These are phyloP conservation scores for Chrysolina oricalcia DNA, from an alignment of 2,888 invertebrate species.

Conservation along the genomic window DNA sequence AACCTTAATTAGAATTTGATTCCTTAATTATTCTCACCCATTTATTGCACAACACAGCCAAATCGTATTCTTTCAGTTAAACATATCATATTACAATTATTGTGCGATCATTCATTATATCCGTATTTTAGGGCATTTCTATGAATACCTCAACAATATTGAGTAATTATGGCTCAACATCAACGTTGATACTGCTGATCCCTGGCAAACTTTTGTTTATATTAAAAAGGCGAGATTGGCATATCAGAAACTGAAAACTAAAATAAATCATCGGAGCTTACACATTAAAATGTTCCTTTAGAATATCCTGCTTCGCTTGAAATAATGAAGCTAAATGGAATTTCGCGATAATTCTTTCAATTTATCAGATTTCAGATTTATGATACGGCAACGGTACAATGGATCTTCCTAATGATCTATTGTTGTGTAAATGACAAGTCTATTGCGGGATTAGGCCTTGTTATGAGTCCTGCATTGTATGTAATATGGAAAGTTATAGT, in stretches of 20 bases:
- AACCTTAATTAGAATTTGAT: too few species aligned
- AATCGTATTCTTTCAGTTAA: too few species aligned
- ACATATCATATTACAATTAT: too few species aligned
- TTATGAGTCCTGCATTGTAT: not conserved
- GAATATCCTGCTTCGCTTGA: not conserved
- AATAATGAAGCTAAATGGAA: constrained; percentile 14
- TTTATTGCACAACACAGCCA: too few species aligned
- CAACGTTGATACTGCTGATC: too few species aligned
- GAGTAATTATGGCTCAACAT: too few species aligned
- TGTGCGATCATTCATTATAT: too few species aligned
- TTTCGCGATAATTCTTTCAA: constrained; percentile 9
- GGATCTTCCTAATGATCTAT: constrained; percentile 17
- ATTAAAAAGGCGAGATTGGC: not conserved
- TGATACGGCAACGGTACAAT: constrained; percentile 8
- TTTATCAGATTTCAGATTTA: constrained; percentile 11
- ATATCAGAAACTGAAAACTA: not conserved
- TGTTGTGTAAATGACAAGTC: constrained; percentile 16
- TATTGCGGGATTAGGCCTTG: not conserved
- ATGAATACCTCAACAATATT: too few species aligned
- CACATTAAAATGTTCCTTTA: not conserved
- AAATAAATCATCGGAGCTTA: constrained; percentile 5
- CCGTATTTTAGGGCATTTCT: too few species aligned
- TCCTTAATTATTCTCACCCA: too few species aligned
- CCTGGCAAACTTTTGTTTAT: not conserved
- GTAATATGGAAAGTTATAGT: not conserved